Percentiles rank a stretch among this genome's conserved stretches.
phyloP scores from a whole-genome alignment of 1,140 invertebrate genomes.

The Trissolcus basalis region DNA sequence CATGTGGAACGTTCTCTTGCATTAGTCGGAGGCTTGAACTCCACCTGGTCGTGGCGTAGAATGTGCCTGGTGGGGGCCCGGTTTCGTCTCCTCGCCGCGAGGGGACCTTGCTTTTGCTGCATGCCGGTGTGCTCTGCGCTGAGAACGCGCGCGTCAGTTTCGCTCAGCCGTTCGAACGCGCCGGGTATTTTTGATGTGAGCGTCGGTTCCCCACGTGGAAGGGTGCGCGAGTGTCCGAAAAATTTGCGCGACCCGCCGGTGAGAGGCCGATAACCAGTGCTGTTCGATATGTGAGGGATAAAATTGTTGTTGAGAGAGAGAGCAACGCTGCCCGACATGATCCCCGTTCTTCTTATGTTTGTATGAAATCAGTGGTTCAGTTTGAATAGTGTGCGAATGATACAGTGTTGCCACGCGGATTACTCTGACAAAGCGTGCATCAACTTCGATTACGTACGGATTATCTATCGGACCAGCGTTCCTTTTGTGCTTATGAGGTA shows the following conservation, averaged over 20 bases:
- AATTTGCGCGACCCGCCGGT: conserved; percentile 3
- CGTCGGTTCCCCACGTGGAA: conserved; percentile 32
- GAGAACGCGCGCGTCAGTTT: conserved; percentile 49
- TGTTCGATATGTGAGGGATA: background rate
- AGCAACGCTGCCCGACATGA: background rate
- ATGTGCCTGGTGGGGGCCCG: conserved; percentile 40
- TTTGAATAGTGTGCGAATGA: conserved; percentile 50
- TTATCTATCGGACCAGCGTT: conserved; percentile 25
- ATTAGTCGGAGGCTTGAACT: conserved; percentile 35
- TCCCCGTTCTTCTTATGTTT: background rate
- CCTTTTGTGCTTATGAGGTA: conserved; percentile 32
- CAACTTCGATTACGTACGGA: conserved; percentile 36
- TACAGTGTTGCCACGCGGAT: conserved; percentile 53
- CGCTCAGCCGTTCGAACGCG: conserved; percentile 48
- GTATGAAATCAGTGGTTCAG: conserved; percentile 31
- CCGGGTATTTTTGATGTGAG: conserved; percentile 20
- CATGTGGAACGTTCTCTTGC: conserved; percentile 45
- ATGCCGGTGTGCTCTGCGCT: conserved; percentile 49
- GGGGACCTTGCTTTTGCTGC: conserved; percentile 33
- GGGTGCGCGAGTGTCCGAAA: conserved; percentile 38
- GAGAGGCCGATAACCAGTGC: background rate
- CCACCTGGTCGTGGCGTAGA: conserved; percentile 37
- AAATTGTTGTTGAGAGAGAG: background rate
- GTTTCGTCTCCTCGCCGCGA: conserved; percentile 38
- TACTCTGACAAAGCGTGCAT: conserved; percentile 38